Evolutionary conservation across 2,888 invertebrate species (phyloP).

Genomic region (Lasioglossum figueresi): DNA sequence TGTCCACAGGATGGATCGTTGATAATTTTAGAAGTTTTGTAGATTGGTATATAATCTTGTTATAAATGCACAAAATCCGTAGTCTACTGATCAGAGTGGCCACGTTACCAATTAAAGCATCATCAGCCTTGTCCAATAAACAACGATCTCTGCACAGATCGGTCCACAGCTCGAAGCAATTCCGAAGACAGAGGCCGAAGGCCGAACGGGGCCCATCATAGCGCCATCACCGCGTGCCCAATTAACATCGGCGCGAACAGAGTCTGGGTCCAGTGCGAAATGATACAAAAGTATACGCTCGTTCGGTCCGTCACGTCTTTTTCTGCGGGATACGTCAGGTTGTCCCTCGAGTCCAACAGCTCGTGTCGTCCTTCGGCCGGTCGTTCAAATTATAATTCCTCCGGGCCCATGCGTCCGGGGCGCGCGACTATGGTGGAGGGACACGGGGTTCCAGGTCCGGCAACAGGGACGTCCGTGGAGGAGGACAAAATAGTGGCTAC

Average conservation of each 20-base stretch:
- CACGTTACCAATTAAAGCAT: neutral
- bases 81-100: neutral
- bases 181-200: neutral
- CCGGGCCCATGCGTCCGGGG: slow-evolving; percentile 29
- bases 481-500: slow-evolving; percentile 81
- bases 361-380: slow-evolving; percentile 59
- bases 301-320: slow-evolving; percentile 48
- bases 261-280: neutral
- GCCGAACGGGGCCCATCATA: neutral
- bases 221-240: slow-evolving; percentile 14
- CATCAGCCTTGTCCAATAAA: neutral
- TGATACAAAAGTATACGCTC: slow-evolving; percentile 41
- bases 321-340: slow-evolving; percentile 51
- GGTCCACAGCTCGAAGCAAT: neutral
- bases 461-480: slow-evolving; percentile 37
- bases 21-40: neutral
- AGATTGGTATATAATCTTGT: too few species aligned
- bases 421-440: slow-evolving; percentile 14
- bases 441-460: slow-evolving; percentile 8
- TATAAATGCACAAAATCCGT: too few species aligned
- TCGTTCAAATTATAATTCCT: slow-evolving; percentile 74
- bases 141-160: neutral
- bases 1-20: too few species aligned
- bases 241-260: slow-evolving; percentile 41
- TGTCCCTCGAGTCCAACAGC: slow-evolving; percentile 62